Conservation (phyloP, 2,113 vertebrate species). For the Emydura subglobosa region DNA sequence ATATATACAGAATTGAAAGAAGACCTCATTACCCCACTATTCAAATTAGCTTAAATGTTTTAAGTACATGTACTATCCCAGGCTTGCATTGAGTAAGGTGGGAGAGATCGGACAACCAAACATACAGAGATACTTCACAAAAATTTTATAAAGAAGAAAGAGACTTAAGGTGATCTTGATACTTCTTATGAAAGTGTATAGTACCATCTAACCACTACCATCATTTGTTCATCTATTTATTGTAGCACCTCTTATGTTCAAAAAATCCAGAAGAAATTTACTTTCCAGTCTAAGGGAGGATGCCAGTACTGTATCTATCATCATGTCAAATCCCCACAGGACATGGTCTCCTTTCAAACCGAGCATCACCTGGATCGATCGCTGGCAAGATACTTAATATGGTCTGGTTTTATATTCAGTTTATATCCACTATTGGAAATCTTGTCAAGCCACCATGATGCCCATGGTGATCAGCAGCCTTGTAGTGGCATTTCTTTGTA, state of each 20-base stretch:
- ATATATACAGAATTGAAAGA: background rate
- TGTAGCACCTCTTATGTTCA: background rate
- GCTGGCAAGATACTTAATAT: background rate
- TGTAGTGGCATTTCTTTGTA: background rate
- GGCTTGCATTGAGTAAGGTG: background rate
- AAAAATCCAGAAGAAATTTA: slow-evolving; percentile 14
- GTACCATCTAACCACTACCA: background rate
- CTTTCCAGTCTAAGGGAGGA: background rate
- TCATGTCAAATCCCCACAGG: background rate
- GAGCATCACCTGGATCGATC: background rate
- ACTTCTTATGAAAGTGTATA: background rate
- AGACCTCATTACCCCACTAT: background rate
- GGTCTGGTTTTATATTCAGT: background rate
- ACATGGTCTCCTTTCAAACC: background rate
- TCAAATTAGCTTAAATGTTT: background rate
- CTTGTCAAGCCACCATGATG: background rate
- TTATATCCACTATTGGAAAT: background rate
- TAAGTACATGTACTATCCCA: background rate
- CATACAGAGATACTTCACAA: slow-evolving; percentile 24
- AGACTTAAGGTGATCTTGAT: background rate
- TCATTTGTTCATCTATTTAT: background rate
- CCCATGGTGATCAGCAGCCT: background rate
- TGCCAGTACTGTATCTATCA: background rate
- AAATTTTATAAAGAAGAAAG: background rate
- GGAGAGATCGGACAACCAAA: background rate